Percentiles rank a stretch among this genome's conserved stretches.
Conservation (phyloP, 2,113 vertebrate species). For the Heptranchias perlo region DNA sequence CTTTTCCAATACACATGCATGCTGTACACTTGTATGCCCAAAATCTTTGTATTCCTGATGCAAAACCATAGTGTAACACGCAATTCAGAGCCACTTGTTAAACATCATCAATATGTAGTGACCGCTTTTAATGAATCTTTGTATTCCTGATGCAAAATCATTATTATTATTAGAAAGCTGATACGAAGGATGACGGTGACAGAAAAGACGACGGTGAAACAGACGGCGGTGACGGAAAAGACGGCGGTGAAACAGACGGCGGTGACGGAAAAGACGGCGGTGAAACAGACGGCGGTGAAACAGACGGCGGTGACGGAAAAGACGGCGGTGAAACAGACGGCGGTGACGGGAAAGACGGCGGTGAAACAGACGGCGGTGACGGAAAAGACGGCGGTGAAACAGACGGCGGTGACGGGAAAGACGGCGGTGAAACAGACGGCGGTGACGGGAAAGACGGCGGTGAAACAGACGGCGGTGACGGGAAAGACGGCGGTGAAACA, state of each 20-base stretch:
- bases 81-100: background rate
- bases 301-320: no score
- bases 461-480: no score
- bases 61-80: background rate
- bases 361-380: no score
- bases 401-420: no score
- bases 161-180: slow-evolving; percentile 45
- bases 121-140: slow-evolving; percentile 38
- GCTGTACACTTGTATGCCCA: background rate
- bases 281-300: no score
- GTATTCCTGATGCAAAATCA: slow-evolving; percentile 8
- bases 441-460: background rate
- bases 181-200: slow-evolving; percentile 44
- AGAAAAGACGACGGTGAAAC: background rate
- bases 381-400: background rate
- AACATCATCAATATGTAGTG: background rate
- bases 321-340: background rate
- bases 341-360: no score
- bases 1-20: background rate
- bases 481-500: background rate
- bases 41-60: background rate
- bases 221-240: no score
- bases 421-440: background rate
- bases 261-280: background rate
- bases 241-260: slow-evolving; percentile 33